These are phyloP conservation scores for Camponotus vicinus DNA, from an alignment of 1,140 invertebrate species.

Conservation along the genomic window DNA sequence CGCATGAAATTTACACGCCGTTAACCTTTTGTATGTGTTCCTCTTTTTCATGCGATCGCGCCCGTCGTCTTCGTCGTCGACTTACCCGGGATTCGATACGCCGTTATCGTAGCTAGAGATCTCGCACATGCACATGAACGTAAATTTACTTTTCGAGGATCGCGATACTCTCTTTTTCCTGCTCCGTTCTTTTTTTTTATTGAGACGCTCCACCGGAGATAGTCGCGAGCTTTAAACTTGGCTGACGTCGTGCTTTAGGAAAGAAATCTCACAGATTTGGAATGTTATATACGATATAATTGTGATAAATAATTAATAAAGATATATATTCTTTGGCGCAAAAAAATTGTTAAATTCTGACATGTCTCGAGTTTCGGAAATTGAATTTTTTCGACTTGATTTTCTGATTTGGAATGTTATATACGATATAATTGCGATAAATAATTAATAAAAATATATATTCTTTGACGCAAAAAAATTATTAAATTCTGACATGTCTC, in stretches of 20 bases:
- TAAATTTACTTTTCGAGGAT: background rate
- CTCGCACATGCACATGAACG: background rate
- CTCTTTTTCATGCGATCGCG: conserved; percentile 39
- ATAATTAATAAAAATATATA: background rate
- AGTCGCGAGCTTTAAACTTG: background rate
- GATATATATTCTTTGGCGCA: background rate
- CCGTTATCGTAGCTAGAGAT: conserved; percentile 1
- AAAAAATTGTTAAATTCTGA: too few species aligned
- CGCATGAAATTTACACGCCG: conserved; percentile 62
- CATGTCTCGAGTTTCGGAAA: too few species aligned
- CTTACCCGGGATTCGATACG: background rate
- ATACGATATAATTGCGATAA: background rate
- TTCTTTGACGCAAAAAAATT: too few species aligned
- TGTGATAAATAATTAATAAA: conserved; percentile 1
- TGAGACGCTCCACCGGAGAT: too few species aligned
- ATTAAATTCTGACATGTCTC: too few species aligned
- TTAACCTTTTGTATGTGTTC: conserved; percentile 50
- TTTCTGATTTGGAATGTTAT: background rate
- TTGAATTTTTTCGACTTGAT: too few species aligned
- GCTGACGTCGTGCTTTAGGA: background rate
- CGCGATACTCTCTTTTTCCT: background rate
- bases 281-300: background rate
- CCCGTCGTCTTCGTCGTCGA: background rate
- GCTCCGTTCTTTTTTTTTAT: background rate
- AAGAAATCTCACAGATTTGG: background rate